Evolutionary conservation across 2,797 vertebrate genomes (phyloP).

Genomic region (Streptopelia turtur): DNA sequence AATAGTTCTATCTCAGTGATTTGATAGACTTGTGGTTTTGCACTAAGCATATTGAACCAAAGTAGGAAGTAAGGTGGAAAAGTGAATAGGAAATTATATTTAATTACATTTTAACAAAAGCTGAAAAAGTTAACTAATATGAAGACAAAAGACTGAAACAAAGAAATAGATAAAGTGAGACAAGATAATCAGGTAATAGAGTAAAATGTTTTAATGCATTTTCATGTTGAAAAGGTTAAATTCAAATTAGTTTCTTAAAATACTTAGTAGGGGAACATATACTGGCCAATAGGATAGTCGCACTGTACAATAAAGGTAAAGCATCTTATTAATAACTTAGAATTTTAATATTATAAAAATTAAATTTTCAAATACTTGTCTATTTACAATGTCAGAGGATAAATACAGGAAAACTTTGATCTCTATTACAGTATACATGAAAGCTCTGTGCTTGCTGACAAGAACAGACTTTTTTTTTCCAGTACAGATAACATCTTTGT

Average conservation of each 20-base stretch:
- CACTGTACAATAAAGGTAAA: neutral
- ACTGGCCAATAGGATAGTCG: neutral
- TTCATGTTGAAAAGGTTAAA: neutral
- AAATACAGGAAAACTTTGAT: neutral
- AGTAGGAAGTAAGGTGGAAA: neutral
- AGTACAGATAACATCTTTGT: neutral
- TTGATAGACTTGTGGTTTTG: neutral
- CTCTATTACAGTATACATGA: neutral
- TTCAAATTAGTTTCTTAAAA: slow-evolving; percentile 2
- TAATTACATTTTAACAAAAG: neutral
- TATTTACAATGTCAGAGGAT: neutral
- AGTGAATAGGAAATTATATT: neutral
- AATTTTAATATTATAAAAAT: neutral
- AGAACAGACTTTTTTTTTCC: neutral
- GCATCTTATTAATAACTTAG: neutral
- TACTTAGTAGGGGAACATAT: neutral
- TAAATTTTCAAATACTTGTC: neutral
- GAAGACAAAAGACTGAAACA: neutral
- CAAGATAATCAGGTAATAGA: neutral
- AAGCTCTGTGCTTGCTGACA: neutral
- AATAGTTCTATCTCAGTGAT: neutral
- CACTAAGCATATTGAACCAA: neutral
- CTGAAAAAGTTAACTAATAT: neutral
- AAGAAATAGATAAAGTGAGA: neutral
- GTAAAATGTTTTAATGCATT: neutral